These are phyloP conservation scores for Nannoperca australis DNA, from an alignment of 2,797 vertebrate species.

Conservation along the genomic window DNA sequence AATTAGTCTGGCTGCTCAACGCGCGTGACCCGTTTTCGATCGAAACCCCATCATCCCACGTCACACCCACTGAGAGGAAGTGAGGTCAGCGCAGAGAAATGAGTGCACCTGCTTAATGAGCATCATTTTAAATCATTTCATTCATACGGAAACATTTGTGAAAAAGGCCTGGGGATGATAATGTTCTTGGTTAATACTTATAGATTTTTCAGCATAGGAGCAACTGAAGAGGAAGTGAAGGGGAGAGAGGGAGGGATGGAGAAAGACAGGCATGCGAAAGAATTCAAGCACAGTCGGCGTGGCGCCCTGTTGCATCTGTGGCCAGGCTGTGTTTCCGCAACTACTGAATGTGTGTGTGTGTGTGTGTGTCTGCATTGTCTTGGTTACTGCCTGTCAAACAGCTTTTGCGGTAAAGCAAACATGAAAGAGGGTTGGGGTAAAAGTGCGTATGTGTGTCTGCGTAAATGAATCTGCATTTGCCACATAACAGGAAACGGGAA, in stretches of 20 bases:
- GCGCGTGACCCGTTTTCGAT: constrained; percentile 39
- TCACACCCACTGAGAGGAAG: constrained; percentile 50
- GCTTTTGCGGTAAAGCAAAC: constrained; percentile 35
- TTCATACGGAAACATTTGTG: constrained; percentile 44
- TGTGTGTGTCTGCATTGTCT: constrained; percentile 51
- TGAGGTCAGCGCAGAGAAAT: constrained; percentile 48
- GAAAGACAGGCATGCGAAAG: constrained; percentile 30
- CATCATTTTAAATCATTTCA: constrained; percentile 39
- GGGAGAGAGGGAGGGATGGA: not conserved
- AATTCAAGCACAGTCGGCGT: constrained; percentile 50
- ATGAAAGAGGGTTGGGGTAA: constrained; percentile 12
- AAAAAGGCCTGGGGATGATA: constrained; percentile 36
- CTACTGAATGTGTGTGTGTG: constrained; percentile 13
- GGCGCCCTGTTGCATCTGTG: constrained; percentile 63
- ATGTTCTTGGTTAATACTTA: constrained; percentile 37
- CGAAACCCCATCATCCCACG: constrained; percentile 43
- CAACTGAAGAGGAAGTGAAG: constrained; percentile 16
- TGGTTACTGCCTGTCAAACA: constrained; percentile 47
- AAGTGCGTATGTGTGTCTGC: constrained; percentile 16
- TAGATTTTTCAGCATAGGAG: constrained; percentile 53
- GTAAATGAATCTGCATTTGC: not conserved
- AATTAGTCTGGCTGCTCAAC: constrained; percentile 68
- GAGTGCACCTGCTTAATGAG: constrained; percentile 58
- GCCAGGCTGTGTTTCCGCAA: constrained; percentile 59
- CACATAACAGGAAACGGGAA: constrained; percentile 18